These are phyloP conservation scores for Euwallacea fornicatus DNA, from an alignment of 1,140 invertebrate species.

Conservation along the genomic window DNA sequence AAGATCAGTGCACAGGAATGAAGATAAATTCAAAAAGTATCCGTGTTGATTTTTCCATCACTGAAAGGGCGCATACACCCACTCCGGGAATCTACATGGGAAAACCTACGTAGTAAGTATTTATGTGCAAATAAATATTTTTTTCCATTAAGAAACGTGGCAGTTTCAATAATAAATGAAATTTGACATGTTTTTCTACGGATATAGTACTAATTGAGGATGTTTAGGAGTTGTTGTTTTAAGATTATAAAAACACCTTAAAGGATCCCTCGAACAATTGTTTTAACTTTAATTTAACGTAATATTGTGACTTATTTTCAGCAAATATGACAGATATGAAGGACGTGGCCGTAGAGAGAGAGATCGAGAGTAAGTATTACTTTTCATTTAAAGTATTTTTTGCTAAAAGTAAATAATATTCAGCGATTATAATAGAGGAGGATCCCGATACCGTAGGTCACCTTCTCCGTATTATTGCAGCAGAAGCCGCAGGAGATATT, in stretches of 20 bases:
- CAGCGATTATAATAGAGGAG: conserved; percentile 42
- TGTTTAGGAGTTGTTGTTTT: conserved; percentile 39
- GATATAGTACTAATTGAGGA: conserved; percentile 15
- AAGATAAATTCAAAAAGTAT: conserved; percentile 93
- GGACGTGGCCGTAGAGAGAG: conserved; percentile 31
- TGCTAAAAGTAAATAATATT: conserved; percentile 7
- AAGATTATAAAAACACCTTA: conserved; percentile 42
- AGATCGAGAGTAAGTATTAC: conserved; percentile 18
- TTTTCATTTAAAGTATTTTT: background rate
- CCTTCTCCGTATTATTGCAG: conserved; percentile 60
- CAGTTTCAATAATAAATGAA: conserved; percentile 8
- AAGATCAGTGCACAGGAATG: conserved; percentile 90
- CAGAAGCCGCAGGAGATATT: conserved; percentile 68
- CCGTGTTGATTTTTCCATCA: conserved; percentile 95
- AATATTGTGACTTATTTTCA: conserved; percentile 29
- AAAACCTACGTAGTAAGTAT: conserved; percentile 74
- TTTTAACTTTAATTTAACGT: conserved; percentile 13
- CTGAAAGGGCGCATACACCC: conserved; percentile 94
- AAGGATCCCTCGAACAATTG: conserved; percentile 39
- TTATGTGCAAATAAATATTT: conserved; percentile 3
- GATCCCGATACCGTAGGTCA: conserved; percentile 53
- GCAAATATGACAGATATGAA: conserved; percentile 41
- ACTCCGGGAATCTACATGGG: conserved; percentile 99
- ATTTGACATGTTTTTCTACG: background rate
- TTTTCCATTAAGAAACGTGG: conserved; percentile 1